Evolutionary conservation across 2,888 invertebrate genomes (phyloP).

Genomic region (Drosophila anomelani): DNA sequence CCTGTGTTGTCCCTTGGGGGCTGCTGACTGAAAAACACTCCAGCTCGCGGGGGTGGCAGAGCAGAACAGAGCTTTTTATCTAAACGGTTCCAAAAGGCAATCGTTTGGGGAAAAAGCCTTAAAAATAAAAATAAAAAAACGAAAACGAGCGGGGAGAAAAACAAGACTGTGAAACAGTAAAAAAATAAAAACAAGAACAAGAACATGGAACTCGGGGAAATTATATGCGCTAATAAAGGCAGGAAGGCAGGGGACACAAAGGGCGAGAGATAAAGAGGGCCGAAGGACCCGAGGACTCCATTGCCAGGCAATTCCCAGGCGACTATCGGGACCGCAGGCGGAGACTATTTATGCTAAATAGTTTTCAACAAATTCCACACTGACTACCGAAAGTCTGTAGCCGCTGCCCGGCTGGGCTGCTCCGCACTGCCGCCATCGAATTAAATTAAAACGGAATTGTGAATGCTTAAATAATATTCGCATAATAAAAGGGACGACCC

Average conservation of each 20-base stretch:
- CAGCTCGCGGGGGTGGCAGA: slow-evolving; percentile 50
- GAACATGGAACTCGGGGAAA: slow-evolving; percentile 34
- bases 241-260: slow-evolving; percentile 4
- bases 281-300: slow-evolving; percentile 35
- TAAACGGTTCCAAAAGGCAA: slow-evolving; percentile 64
- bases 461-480: slow-evolving; percentile 75
- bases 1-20: slow-evolving; percentile 38
- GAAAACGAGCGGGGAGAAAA: slow-evolving; percentile 13
- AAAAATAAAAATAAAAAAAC: slow-evolving; percentile 42
- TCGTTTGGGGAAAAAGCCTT: slow-evolving; percentile 52
- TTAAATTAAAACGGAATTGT: slow-evolving; percentile 75
- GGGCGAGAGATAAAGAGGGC: slow-evolving; percentile 23
- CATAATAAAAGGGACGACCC: slow-evolving; percentile 48
- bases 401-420: not conserved
- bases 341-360: slow-evolving; percentile 78
- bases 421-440: slow-evolving; percentile 47
- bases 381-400: slow-evolving; percentile 38
- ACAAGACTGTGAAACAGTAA: slow-evolving; percentile 33
- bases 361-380: slow-evolving; percentile 58
- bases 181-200: slow-evolving; percentile 9
- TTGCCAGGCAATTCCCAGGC: slow-evolving; percentile 55
- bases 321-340: slow-evolving; percentile 53
- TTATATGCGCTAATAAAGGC: slow-evolving; percentile 55
- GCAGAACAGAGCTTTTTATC: slow-evolving; percentile 51
- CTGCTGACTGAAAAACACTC: slow-evolving; percentile 21